phyloP scores from a whole-genome alignment of 2,797 vertebrate species.

The Cirrhinus molitorella region DNA sequence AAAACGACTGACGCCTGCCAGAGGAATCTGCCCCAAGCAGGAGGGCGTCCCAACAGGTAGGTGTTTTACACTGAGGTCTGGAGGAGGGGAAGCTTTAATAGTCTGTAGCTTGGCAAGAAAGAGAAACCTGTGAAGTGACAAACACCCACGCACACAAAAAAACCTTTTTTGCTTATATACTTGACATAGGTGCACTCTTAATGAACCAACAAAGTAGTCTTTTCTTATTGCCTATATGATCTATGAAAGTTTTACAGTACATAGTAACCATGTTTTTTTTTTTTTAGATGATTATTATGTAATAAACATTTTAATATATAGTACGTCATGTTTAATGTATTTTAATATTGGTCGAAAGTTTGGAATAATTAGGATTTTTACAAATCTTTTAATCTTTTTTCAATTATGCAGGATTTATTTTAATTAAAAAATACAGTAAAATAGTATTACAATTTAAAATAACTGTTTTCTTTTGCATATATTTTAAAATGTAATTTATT shows the following conservation, averaged over 20 bases:
- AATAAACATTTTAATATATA: not conserved
- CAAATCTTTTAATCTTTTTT: not conserved
- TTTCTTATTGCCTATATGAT: not conserved
- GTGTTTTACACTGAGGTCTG: conserved; percentile 31
- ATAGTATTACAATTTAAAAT: not conserved
- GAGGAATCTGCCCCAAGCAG: conserved; percentile 96
- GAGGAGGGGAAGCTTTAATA: conserved; percentile 9
- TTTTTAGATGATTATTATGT: not conserved
- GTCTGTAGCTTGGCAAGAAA: conserved; percentile 27
- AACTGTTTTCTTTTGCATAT: not conserved
- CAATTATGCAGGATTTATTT: not conserved
- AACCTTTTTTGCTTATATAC: not conserved
- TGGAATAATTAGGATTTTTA: not conserved
- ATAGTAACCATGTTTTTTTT: not conserved
- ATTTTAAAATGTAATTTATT: not conserved
- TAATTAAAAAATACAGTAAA: not conserved
- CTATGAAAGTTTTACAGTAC: not conserved
- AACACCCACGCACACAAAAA: not conserved
- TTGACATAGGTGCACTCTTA: not conserved
- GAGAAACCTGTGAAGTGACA: not conserved
- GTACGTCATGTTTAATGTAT: not conserved
- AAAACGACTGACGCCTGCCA: conserved; percentile 80
- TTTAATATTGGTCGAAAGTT: too few species aligned
- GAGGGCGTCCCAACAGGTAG: conserved; percentile 88
- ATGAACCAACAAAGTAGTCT: not conserved